phyloP scores from a whole-genome alignment of 2,113 vertebrate species.

The Geothlypis trichas region DNA sequence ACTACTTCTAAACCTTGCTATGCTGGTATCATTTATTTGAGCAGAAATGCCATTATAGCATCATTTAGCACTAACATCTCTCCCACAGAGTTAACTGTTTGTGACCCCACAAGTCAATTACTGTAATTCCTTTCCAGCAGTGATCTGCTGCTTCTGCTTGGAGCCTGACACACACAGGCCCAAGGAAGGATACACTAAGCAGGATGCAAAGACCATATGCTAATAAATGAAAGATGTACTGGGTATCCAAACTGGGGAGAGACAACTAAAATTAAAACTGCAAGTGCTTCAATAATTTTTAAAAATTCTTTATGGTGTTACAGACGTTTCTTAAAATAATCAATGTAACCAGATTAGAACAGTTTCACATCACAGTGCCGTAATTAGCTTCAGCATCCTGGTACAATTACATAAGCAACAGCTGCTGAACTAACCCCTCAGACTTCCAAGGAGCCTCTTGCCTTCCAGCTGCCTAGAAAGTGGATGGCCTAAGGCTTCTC shows the following conservation, averaged over 20 bases:
- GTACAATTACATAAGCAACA: neutral
- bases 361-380: neutral
- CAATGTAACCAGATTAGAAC: neutral
- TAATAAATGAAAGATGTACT: neutral
- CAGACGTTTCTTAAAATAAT: constrained; percentile 7
- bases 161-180: neutral
- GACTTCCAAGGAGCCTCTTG: neutral
- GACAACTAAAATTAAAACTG: neutral
- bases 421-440: neutral
- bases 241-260: neutral
- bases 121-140: constrained; percentile 5
- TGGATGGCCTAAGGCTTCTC: neutral
- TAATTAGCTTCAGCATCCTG: neutral
- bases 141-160: neutral
- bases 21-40: neutral
- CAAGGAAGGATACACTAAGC: neutral
- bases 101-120: neutral
- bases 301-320: neutral
- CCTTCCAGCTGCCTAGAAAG: neutral
- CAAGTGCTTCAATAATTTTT: neutral
- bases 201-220: neutral
- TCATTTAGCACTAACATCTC: constrained; percentile 14
- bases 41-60: neutral
- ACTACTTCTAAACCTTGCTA: neutral
- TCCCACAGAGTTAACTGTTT: constrained; percentile 38